phyloP scores from a whole-genome alignment of 2,888 invertebrate genomes.

The Xestoiulus laeticollis region DNA sequence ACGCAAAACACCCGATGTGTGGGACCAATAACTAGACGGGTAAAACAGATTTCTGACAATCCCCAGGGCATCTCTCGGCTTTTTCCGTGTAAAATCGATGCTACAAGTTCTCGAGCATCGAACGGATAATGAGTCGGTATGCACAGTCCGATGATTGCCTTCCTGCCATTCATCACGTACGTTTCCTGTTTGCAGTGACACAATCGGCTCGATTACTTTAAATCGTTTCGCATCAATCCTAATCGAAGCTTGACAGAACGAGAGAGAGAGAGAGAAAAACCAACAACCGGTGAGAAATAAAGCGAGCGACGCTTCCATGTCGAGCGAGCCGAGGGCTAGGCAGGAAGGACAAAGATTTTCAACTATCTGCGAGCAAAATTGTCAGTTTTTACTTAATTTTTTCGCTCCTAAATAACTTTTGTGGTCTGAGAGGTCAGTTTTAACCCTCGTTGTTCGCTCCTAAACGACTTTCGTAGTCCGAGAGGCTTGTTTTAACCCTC shows the following conservation, averaged over 20 bases:
- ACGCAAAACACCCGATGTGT: too few species aligned
- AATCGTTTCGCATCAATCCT: not conserved
- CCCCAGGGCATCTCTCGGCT: not conserved
- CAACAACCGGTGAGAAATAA: not conserved
- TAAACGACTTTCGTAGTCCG: too few species aligned
- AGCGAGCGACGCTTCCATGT: not conserved
- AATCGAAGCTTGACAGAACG: not conserved
- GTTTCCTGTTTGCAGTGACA: conserved; percentile 12
- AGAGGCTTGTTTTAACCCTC: not conserved
- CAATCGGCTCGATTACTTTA: not conserved
- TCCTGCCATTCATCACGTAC: not conserved
- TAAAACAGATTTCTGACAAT: not conserved
- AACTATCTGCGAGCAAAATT: too few species aligned
- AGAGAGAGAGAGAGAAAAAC: not conserved
- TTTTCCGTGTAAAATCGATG: too few species aligned
- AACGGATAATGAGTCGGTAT: not conserved
- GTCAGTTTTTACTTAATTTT: too few species aligned
- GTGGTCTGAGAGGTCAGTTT: too few species aligned
- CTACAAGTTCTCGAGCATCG: too few species aligned
- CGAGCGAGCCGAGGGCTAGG: not conserved
- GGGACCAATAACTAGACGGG: not conserved
- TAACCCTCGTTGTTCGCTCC: too few species aligned
- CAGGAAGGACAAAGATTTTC: too few species aligned
- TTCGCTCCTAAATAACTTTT: too few species aligned
- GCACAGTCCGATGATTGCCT: conserved; percentile 5